phyloP scores from a whole-genome alignment of 2,797 vertebrate species.

The Eulemur albifrons region DNA sequence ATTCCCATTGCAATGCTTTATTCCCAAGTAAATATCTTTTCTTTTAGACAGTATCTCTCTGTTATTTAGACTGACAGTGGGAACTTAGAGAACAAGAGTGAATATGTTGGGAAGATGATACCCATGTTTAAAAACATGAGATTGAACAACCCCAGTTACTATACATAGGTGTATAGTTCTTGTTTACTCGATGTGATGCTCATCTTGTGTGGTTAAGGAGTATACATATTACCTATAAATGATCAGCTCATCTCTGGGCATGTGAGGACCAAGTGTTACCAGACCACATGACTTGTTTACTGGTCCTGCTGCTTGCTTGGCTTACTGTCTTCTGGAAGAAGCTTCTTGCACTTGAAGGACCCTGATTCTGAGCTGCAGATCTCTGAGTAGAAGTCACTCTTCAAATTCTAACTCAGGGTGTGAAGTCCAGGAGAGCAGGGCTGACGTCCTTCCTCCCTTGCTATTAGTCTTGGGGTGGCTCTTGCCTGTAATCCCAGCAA shows the following conservation, averaged over 20 bases:
- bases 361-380: not conserved
- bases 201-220: not conserved
- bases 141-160: not conserved
- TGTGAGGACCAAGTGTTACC: not conserved
- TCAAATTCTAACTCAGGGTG: not conserved
- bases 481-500: not conserved
- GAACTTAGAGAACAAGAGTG: not conserved
- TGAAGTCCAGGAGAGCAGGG: not conserved
- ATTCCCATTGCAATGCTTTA: not conserved
- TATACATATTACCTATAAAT: not conserved
- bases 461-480: not conserved
- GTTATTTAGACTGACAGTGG: not conserved
- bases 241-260: not conserved
- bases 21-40: not conserved
- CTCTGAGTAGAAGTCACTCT: too few species aligned
- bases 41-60: not conserved
- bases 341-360: not conserved
- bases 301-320: not conserved
- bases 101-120: not conserved
- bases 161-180: not conserved
- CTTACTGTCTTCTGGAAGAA: not conserved
- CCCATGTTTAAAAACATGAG: not conserved
- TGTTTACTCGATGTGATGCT: not conserved
- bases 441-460: not conserved
- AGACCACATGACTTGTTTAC: not conserved